A percentile compares a stretch with the other conserved stretches of the same genome.
phyloP scores from a whole-genome alignment of 2,797 vertebrate species.

The Onychomys torridus region DNA sequence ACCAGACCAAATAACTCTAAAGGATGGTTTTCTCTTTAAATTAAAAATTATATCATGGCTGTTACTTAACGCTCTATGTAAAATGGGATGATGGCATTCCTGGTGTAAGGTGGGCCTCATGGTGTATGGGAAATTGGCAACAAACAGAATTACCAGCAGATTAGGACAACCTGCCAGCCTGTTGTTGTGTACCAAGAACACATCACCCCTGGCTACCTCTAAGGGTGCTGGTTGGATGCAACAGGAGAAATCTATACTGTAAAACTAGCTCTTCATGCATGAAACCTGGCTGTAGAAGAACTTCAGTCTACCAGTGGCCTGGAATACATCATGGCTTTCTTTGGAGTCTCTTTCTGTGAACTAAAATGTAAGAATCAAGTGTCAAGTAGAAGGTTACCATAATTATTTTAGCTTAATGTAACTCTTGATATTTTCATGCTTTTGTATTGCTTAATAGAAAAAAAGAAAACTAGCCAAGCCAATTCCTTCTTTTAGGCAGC shows the following conservation, averaged over 20 bases:
- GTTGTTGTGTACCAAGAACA: background rate
- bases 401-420: background rate
- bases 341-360: background rate
- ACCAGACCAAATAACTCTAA: background rate
- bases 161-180: background rate
- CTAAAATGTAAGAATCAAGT: conserved; percentile 16
- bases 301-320: background rate
- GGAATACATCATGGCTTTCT: background rate
- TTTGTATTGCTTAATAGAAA: conserved; percentile 45
- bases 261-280: background rate
- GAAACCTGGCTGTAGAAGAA: conserved; percentile 1
- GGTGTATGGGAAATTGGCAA: background rate
- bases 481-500: background rate
- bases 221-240: background rate
- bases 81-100: background rate
- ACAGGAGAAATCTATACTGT: background rate
- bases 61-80: background rate
- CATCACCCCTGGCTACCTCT: background rate
- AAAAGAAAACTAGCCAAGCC: background rate
- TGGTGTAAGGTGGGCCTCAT: background rate
- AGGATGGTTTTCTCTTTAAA: background rate
- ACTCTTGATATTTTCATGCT: background rate
- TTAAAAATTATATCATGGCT: background rate
- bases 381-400: background rate
- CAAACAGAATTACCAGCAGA: background rate